Evolutionary conservation across 2,888 invertebrate genomes (phyloP), one percentile per base, ranked within the genome.

Genomic region (Spodoptera picta): DNA sequence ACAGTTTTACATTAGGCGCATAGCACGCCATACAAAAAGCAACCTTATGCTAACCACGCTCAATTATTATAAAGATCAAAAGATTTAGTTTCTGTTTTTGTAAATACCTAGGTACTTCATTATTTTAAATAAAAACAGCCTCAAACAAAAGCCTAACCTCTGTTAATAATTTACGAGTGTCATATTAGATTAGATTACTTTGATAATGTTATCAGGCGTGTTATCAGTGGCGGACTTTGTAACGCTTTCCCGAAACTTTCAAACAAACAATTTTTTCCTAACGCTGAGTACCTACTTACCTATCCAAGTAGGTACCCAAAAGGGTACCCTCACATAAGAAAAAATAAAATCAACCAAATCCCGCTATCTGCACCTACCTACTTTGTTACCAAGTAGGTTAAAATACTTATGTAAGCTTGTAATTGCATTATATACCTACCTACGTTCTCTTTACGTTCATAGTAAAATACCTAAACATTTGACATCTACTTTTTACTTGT

Each of bases 401-500:
- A 88, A 83, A 83, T 90, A 87, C 88, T 92, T 92, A 92, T 88
- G 88, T 91, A 92, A 91, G 88, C 84, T 88, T 85, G 89, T 92
- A 92, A 92, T 92, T 92, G 89, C 90, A 90, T 91, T 92, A 87
- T 89, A 84, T 92, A 92, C 88, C 90, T 92, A 92, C 88, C 87
- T 91, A 90, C 90, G 85, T 90, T 90, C 90, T 87, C 90, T 90
- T 89, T 90, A 89, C 87, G 88, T 87, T 83, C 83, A 87, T 91
- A 92, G 90, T 90, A 91, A 92, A 91, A 91, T 94, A 94, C 93
- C 94, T 93, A 94, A 93, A 93, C 91, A 92, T 93, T 94, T 93
- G 92, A 92, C 90, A 93, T 92, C 87, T 90, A 93, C 92, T 93
- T 93, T 93, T 92, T 91, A 90, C 87, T 83, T 91, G 82, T 80